Evolutionary conservation across 2,113 vertebrate species (phyloP).

Genomic region (Pogonocichla stellata): DNA sequence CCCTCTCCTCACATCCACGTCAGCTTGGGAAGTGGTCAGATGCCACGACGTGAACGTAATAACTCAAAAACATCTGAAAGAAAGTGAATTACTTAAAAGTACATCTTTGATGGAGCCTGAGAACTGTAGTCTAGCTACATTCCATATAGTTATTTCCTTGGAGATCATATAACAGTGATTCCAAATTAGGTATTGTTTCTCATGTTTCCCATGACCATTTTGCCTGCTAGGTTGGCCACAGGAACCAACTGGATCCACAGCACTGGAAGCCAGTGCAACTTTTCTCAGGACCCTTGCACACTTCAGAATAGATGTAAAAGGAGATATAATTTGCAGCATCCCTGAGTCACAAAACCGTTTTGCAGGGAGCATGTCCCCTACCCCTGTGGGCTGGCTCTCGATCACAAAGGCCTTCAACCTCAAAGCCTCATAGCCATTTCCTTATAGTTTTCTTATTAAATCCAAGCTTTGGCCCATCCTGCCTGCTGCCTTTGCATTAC

Average conservation of each 20-base stretch:
- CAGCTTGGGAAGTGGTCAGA: not conserved
- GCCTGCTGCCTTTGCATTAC: not conserved
- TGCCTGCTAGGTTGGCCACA: not conserved
- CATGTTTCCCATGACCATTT: not conserved
- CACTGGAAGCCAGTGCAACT: not conserved
- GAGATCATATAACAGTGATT: not conserved
- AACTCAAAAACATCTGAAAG: not conserved
- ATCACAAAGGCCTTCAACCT: not conserved
- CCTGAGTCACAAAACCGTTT: not conserved
- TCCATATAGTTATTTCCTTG: not conserved
- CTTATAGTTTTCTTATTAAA: not conserved
- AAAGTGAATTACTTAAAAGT: not conserved
- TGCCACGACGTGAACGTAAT: not conserved
- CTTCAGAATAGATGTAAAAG: not conserved
- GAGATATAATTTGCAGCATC: not conserved
- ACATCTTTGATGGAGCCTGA: not conserved
- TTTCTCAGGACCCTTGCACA: not conserved
- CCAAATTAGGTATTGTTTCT: not conserved
- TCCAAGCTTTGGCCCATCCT: not conserved
- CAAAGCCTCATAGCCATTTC: not conserved
- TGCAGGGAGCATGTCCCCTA: not conserved
- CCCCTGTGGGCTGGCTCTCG: not conserved
- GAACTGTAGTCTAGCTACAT: not conserved
- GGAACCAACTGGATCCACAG: not conserved
- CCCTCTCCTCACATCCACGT: not conserved